Conservation (phyloP, 2,888 invertebrate species). For the Caenorhabditis sp. region DNA sequence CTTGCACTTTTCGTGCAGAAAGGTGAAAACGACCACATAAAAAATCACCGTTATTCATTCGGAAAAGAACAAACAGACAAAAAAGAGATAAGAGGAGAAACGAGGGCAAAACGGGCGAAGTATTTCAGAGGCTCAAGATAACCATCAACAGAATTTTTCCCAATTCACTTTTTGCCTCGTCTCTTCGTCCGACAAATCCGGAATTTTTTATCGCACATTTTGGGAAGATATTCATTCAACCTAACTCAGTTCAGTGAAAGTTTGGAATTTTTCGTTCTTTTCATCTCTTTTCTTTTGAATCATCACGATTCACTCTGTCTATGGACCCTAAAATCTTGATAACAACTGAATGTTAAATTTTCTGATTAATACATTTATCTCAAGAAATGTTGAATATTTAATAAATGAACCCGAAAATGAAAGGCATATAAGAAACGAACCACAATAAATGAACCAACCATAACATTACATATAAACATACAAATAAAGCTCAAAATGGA, state of each 20-base stretch:
- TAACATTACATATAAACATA: conserved; percentile 17
- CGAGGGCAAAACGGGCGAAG: neutral
- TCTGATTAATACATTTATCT: neutral
- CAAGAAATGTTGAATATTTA: neutral
- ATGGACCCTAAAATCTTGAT: neutral
- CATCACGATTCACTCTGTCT: neutral
- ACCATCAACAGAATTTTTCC: neutral
- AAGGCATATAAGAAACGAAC: neutral
- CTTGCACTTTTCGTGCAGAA: conserved; percentile 1
- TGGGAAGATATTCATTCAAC: neutral
- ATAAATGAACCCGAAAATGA: neutral
- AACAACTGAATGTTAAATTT: neutral
- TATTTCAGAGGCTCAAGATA: neutral
- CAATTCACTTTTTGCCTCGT: neutral
- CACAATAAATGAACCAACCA: neutral
- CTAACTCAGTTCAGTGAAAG: neutral
- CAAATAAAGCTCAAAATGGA: conserved; percentile 34
- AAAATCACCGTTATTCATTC: neutral
- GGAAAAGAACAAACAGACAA: neutral
- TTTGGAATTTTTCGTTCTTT: neutral
- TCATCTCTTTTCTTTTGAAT: neutral
- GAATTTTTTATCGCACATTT: neutral
- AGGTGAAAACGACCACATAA: neutral
- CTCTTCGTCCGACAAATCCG: neutral
- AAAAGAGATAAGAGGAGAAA: neutral